Conservation (phyloP, 2,888 invertebrate genomes). For the Amphipyra berbera region DNA sequence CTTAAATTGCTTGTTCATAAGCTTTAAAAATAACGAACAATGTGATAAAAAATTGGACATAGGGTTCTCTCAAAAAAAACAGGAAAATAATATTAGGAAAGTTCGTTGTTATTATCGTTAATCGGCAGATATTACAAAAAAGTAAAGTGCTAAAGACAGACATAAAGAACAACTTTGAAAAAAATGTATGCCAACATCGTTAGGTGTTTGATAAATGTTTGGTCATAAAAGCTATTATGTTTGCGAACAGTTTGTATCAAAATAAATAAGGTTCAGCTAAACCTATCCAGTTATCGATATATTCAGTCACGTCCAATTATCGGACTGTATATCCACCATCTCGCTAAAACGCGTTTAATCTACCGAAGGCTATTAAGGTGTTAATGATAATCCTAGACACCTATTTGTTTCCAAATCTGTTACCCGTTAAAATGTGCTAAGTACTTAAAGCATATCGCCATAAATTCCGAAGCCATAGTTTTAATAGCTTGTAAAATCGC, state of each 20-base stretch:
- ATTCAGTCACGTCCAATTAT: constrained; percentile 64
- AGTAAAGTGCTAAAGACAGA: neutral
- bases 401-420: constrained; percentile 66
- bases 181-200: constrained; percentile 40
- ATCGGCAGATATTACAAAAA: neutral
- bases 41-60: no score
- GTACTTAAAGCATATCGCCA: constrained; percentile 22
- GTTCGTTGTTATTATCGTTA: no score
- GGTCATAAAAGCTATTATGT: constrained; percentile 60
- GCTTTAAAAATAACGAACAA: no score
- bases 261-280: constrained; percentile 27
- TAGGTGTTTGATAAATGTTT: constrained; percentile 54
- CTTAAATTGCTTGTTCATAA: no score
- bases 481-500: constrained; percentile 28
- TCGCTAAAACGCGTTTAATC: constrained; percentile 64
- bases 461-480: constrained; percentile 27
- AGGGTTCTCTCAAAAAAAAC: no score
- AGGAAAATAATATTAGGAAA: no score
- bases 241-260: constrained; percentile 57
- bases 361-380: constrained; percentile 53
- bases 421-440: constrained; percentile 41
- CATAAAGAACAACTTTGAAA: neutral
- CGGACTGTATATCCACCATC: constrained; percentile 63
- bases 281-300: constrained; percentile 40
- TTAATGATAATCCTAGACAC: constrained; percentile 51